Percentiles rank a stretch among this genome's conserved stretches.
Evolutionary conservation across 2,888 invertebrate genomes (phyloP).

Genomic region (Meganola albula): DNA sequence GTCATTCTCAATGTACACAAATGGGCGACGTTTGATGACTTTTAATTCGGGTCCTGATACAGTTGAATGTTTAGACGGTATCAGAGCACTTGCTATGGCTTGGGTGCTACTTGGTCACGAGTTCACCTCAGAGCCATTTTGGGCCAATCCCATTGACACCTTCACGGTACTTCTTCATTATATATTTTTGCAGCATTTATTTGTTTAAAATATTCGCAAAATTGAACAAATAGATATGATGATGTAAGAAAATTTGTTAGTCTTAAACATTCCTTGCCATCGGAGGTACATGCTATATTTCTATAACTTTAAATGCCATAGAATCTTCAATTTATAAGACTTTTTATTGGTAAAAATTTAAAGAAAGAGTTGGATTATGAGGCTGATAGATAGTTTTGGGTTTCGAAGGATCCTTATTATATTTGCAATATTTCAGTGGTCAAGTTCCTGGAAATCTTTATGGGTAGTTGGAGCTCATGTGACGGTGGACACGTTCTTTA

Average conservation of each 20-base stretch:
- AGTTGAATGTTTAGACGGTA: slow-evolving; percentile 60
- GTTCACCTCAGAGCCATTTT: slow-evolving; percentile 26
- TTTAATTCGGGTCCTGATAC: slow-evolving; percentile 41
- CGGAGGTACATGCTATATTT: too few relatives aligned
- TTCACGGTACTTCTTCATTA: slow-evolving; percentile 27
- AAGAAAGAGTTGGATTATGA: too few relatives aligned
- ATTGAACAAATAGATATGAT: too few relatives aligned
- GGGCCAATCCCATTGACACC: slow-evolving; percentile 32
- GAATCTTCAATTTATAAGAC: too few relatives aligned
- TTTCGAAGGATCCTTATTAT: too few relatives aligned
- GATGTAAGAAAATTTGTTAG: too few relatives aligned
- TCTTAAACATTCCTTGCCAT: too few relatives aligned
- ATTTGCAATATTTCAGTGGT: slow-evolving; percentile 41
- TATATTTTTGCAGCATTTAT: too few relatives aligned
- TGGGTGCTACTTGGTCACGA: slow-evolving; percentile 66
- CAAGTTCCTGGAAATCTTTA: slow-evolving; percentile 33
- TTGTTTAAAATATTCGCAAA: too few relatives aligned
- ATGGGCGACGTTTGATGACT: slow-evolving; percentile 45
- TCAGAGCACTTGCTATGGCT: slow-evolving; percentile 59
- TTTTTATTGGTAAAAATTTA: too few relatives aligned
- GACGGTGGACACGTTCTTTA: slow-evolving; percentile 81
- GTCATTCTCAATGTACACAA: slow-evolving; percentile 46
- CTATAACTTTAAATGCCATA: too few relatives aligned
- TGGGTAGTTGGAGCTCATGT: slow-evolving; percentile 56
- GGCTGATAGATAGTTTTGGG: too few relatives aligned